These are phyloP conservation scores for Alosa alosa DNA, from an alignment of 2,113 vertebrate genomes.

Conservation along the genomic window DNA sequence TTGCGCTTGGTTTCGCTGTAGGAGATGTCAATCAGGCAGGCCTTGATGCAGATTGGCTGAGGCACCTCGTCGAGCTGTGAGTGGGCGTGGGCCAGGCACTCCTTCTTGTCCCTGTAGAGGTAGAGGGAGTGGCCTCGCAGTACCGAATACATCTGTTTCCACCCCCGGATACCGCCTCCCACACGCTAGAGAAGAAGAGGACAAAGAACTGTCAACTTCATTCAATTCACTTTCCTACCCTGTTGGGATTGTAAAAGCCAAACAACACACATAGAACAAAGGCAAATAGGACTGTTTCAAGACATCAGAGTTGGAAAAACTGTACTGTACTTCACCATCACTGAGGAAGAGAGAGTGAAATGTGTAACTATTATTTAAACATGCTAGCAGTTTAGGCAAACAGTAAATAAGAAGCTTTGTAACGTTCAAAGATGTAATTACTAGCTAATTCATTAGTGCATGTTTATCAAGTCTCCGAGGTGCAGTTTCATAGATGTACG, in stretches of 20 bases:
- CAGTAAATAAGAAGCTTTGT: no score
- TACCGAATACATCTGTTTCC: conserved; percentile 93
- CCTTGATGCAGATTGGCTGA: conserved; percentile 87
- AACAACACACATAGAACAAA: background rate
- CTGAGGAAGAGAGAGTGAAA: no score
- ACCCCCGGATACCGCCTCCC: conserved; percentile 85
- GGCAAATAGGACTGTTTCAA: no score
- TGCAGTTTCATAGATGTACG: no score
- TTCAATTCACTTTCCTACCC: background rate
- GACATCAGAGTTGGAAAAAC: no score
- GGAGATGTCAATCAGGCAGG: conserved; percentile 95
- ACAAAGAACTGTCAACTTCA: background rate
- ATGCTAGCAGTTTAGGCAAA: no score
- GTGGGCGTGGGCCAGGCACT: conserved; percentile 71
- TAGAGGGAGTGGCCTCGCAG: conserved; percentile 86
- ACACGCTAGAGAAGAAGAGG: conserved; percentile 71
- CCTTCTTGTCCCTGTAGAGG: conserved; percentile 92
- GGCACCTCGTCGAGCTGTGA: conserved; percentile 81
- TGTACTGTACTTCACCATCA: no score
- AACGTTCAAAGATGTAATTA: no score
- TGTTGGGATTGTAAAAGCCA: background rate
- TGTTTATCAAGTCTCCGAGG: no score
- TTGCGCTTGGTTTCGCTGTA: conserved; percentile 98
- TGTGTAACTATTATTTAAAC: no score
- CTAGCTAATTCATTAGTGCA: no score